phyloP scores from a whole-genome alignment of 2,888 invertebrate species.

The Glyphotaelius pellucidus region DNA sequence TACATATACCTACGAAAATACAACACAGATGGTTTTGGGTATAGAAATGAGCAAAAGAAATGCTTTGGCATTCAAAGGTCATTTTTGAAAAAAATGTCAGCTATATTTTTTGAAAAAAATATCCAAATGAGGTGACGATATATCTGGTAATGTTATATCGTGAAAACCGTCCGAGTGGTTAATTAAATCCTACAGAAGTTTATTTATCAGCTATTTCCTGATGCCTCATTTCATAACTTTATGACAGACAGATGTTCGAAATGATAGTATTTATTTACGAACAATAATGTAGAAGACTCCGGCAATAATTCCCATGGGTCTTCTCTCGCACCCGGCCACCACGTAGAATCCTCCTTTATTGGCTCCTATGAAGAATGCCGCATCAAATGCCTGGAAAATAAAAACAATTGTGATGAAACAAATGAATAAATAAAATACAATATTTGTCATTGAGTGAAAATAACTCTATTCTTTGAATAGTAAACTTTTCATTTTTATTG shows the following conservation, averaged over 20 bases:
- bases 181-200: too few species aligned
- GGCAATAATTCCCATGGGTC: constrained; percentile 81
- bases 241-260: background rate
- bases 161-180: too few species aligned
- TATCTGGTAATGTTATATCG: too few species aligned
- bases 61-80: too few species aligned
- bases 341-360: constrained; percentile 81
- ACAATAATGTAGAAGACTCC: constrained; percentile 82
- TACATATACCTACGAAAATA: too few species aligned
- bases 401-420: background rate
- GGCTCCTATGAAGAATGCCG: constrained; percentile 86
- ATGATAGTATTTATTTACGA: constrained; percentile 67
- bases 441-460: background rate
- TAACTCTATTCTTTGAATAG: background rate
- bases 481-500: too few species aligned
- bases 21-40: too few species aligned
- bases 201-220: background rate
- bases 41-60: too few species aligned
- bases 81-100: too few species aligned
- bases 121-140: too few species aligned
- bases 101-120: too few species aligned
- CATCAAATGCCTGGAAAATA: constrained; percentile 83
- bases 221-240: background rate
- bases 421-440: too few species aligned
- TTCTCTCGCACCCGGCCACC: constrained; percentile 82